Conservation (phyloP, 2,888 invertebrate species). For the Nyleta sp. region DNA sequence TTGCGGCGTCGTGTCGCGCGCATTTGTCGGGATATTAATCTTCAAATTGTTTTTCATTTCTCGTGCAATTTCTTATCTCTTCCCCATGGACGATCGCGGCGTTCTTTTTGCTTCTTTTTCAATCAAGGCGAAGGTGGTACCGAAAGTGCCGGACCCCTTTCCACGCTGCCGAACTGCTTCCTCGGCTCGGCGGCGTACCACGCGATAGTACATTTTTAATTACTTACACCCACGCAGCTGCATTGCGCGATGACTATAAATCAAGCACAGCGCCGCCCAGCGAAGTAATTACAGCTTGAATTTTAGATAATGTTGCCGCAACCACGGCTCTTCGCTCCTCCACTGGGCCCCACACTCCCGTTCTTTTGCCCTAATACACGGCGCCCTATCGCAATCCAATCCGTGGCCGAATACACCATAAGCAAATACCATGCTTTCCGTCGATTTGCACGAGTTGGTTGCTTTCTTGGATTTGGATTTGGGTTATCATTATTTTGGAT, state of each 20-base stretch:
- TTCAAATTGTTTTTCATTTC: slow-evolving; percentile 65
- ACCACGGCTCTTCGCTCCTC: slow-evolving; percentile 76
- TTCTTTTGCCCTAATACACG: slow-evolving; percentile 62
- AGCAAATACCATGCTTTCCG: slow-evolving; percentile 49
- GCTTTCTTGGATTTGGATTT: no score
- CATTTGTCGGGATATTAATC: slow-evolving; percentile 65
- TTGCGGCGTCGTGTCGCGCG: slow-evolving; percentile 38
- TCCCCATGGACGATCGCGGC: slow-evolving; percentile 67
- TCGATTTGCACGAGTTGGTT: slow-evolving; percentile 20
- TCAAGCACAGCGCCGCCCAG: slow-evolving; percentile 82
- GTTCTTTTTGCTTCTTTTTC: slow-evolving; percentile 69
- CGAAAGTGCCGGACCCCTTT: slow-evolving; percentile 72
- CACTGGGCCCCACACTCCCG: slow-evolving; percentile 54
- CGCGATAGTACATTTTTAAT: slow-evolving; percentile 83
- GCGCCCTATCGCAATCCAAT: slow-evolving; percentile 67
- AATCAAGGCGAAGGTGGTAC: slow-evolving; percentile 76
- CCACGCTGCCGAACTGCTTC: slow-evolving; percentile 69
- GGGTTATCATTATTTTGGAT: background rate
- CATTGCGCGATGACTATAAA: slow-evolving; percentile 83
- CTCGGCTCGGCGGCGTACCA: slow-evolving; percentile 75
- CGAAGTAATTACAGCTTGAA: slow-evolving; percentile 83
- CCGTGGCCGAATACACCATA: slow-evolving; percentile 57
- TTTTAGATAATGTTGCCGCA: slow-evolving; percentile 83
- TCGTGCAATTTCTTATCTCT: slow-evolving; percentile 64
- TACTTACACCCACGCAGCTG: slow-evolving; percentile 83